A percentile compares a stretch with the other conserved stretches of the same genome.
Evolutionary conservation across 2,888 invertebrate species (phyloP).

Genomic region (Aleiodes testaceus): DNA sequence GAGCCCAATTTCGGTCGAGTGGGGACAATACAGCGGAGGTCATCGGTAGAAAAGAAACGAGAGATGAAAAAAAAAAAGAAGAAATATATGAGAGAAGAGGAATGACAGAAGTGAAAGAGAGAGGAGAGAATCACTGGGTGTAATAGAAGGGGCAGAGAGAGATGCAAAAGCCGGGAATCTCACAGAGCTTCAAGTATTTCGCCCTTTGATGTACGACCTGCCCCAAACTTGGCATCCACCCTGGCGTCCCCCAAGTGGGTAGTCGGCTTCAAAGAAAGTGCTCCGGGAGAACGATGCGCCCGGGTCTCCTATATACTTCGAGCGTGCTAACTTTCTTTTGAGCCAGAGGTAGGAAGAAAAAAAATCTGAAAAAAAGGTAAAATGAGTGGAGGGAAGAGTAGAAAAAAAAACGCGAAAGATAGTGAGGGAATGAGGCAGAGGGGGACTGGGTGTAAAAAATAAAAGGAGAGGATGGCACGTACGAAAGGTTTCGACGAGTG

Average conservation of each 20-base stretch:
- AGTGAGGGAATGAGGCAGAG: neutral
- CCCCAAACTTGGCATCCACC: slow-evolving; percentile 63
- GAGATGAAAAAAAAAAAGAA: slow-evolving; percentile 36
- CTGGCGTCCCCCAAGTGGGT: slow-evolving; percentile 54
- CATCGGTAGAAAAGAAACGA: slow-evolving; percentile 53
- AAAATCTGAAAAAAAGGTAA: slow-evolving; percentile 9
- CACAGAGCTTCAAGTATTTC: slow-evolving; percentile 68
- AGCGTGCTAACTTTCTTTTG: slow-evolving; percentile 52
- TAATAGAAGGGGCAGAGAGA: slow-evolving; percentile 32
- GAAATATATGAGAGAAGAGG: slow-evolving; percentile 5
- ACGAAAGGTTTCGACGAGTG: slow-evolving; percentile 31
- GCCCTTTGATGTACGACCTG: slow-evolving; percentile 70
- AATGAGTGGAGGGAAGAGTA: slow-evolving; percentile 10
- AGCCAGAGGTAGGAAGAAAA: slow-evolving; percentile 31
- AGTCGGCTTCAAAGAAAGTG: slow-evolving; percentile 59
- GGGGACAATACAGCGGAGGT: slow-evolving; percentile 68
- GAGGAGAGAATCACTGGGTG: slow-evolving; percentile 28
- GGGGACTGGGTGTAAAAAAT: slow-evolving; percentile 15
- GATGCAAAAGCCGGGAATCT: slow-evolving; percentile 61
- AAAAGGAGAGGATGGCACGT: slow-evolving; percentile 20
- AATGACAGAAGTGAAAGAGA: slow-evolving; percentile 27
- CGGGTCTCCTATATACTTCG: slow-evolving; percentile 35
- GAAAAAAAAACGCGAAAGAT: slow-evolving; percentile 14
- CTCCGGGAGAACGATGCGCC: slow-evolving; percentile 52
- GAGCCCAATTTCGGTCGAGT: slow-evolving; percentile 65